phyloP scores from a whole-genome alignment of 1,140 invertebrate species.

The Drosophila lini region DNA sequence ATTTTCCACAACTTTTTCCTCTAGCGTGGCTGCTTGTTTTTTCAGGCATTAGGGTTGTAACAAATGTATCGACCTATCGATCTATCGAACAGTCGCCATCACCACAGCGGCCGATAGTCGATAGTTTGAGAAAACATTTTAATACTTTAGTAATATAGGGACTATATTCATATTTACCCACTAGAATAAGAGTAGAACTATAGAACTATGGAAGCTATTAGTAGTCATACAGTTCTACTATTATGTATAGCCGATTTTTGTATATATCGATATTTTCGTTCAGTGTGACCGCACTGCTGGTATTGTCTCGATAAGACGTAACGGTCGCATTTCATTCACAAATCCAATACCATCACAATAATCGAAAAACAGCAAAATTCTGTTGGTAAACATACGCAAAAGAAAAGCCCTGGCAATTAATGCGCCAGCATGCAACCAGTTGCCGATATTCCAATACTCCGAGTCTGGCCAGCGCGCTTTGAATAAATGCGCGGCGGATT shows the following conservation, averaged over 20 bases:
- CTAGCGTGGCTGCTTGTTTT: constrained; percentile 66
- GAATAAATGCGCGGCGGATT: constrained; percentile 28
- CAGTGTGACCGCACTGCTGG: neutral
- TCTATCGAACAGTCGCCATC: constrained; percentile 4
- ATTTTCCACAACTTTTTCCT: constrained; percentile 43
- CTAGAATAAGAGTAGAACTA: too few species aligned
- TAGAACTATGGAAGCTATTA: too few species aligned
- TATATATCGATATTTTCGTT: too few species aligned
- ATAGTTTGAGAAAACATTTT: neutral
- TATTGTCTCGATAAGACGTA: neutral
- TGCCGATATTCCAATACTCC: neutral
- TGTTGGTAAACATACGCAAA: constrained; percentile 30
- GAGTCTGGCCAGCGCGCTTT: neutral
- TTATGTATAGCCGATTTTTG: too few species aligned
- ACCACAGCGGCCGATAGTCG: neutral
- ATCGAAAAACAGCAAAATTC: constrained; percentile 33
- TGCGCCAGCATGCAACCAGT: constrained; percentile 45
- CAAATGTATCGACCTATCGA: neutral
- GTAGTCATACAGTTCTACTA: too few species aligned
- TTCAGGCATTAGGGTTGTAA: constrained; percentile 18
- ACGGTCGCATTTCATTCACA: constrained; percentile 3
- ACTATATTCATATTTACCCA: too few species aligned
- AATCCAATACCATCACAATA: constrained; percentile 26
- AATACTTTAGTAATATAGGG: too few species aligned
- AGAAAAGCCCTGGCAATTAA: constrained; percentile 11